Evolutionary conservation across 2,113 vertebrate genomes (phyloP).

Genomic region (Anolis carolinensis): DNA sequence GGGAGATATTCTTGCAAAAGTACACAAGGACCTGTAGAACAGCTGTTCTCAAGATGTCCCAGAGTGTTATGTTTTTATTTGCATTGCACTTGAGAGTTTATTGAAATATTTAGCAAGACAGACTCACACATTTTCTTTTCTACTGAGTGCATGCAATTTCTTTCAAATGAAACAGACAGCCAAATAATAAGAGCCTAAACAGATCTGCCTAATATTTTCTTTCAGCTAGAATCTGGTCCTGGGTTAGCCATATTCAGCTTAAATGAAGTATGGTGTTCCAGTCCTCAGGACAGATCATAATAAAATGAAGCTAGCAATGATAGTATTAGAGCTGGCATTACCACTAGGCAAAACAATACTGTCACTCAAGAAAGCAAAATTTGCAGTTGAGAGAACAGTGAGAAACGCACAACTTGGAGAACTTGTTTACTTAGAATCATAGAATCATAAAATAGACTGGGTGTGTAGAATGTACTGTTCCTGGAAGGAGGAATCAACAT

Average conservation of each 20-base stretch:
- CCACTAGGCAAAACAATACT: too few relatives aligned
- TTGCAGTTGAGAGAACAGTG: too few relatives aligned
- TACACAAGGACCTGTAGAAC: slow-evolving; percentile 53
- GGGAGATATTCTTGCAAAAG: slow-evolving; percentile 53
- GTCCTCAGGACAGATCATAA: not conserved
- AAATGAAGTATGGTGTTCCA: not conserved
- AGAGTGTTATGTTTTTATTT: slow-evolving; percentile 55
- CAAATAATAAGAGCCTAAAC: not conserved
- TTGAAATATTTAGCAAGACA: slow-evolving; percentile 55
- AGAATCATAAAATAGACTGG: not conserved
- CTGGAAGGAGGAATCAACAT: not conserved
- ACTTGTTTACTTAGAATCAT: not conserved
- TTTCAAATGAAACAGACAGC: slow-evolving; percentile 9
- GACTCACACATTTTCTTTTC: slow-evolving; percentile 48
- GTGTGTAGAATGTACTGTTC: not conserved
- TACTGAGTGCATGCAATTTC: slow-evolving; percentile 26
- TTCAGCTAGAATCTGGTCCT: not conserved
- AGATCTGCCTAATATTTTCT: not conserved
- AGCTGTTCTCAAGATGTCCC: slow-evolving; percentile 71
- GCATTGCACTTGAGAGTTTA: slow-evolving; percentile 37
- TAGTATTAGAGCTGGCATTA: too few relatives aligned
- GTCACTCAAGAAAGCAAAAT: too few relatives aligned
- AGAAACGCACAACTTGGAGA: not conserved
- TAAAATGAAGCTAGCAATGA: too few relatives aligned
- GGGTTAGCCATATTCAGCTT: not conserved